Base-by-base conservation (phyloP, 2,113 vertebrate genomes). In the Capreolus pygargus region DNA sequence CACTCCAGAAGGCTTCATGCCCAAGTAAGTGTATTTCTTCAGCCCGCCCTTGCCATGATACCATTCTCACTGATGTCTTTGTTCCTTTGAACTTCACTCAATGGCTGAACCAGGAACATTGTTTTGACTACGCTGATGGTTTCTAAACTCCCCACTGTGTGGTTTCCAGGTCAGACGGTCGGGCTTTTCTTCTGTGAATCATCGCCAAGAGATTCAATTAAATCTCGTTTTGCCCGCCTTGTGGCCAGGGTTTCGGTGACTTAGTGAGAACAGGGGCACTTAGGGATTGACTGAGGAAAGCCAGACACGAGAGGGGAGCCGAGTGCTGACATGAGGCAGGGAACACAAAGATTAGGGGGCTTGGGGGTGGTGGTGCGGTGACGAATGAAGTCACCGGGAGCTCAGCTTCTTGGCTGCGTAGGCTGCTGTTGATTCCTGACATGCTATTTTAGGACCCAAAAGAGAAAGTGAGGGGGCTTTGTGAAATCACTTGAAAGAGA, bases 101-200 rank as follows among this genome's bases (percentile, higher is more conserved):
- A 36, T 89, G 98, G 87, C 97, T 98, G 95, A 95, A 92, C 91
- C 96, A 84, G 87, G 92, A 97, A 95, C 6, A 70, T 97, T 97
- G 96, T 98, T 98, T 91, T 95, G 98, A 96, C 97, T 95, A 0
- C 28, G 5, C 64, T 91, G 95, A 86, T 10, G 55, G 88, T 95
- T 98, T 98, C 97, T 96, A 94, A 95, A 87, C 90, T 98, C 97
- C 97, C 95, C 17, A 47, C 98, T 86, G 93, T 95, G 98, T 93
- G 97, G 98, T 96, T 96, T 97, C 92, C 27, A 86, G 98, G 96
- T 96, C 98, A 98, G 98, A 98, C 98, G 98, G 96, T 55, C 97
- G 61, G 97, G 85, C 98, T 98, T 98, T 98, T 98, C 98, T 98
- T 98, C 94, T 86, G 96, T 97, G 95, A 98, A 97, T 98, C 67